Percentiles rank a stretch among this genome's conserved stretches.
Evolutionary conservation across 2,797 vertebrate species (phyloP).

Genomic region (Nannoperca australis): DNA sequence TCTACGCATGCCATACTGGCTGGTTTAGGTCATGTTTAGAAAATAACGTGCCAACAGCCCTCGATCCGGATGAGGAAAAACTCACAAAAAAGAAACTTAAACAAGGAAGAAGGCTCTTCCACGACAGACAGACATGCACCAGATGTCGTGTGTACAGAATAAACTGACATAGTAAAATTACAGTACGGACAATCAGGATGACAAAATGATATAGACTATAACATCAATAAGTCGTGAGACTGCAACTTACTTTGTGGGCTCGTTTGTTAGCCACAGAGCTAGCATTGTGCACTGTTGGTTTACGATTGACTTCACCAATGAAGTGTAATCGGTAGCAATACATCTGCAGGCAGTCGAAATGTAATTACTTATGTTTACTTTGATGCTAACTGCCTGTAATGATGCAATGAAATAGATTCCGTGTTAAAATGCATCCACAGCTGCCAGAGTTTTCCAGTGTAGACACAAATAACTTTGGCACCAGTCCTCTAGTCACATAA

Average conservation of each 20-base stretch:
- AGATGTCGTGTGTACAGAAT: too few relatives aligned
- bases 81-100: too few relatives aligned
- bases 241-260: background rate
- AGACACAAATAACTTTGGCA: background rate
- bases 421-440: constrained; percentile 8
- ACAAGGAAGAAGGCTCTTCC: too few relatives aligned
- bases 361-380: constrained; percentile 23
- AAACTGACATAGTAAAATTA: too few relatives aligned
- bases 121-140: too few relatives aligned
- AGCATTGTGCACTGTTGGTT: background rate
- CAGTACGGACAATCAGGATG: too few relatives aligned
- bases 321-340: constrained; percentile 8
- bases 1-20: background rate
- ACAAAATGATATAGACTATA: too few relatives aligned
- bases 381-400: constrained; percentile 5
- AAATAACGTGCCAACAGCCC: background rate
- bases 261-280: background rate
- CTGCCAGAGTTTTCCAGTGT: constrained; percentile 12
- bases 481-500: background rate
- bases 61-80: too few relatives aligned
- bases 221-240: background rate
- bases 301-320: background rate
- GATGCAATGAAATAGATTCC: background rate
- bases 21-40: background rate
- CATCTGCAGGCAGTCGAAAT: constrained; percentile 4